Conservation (phyloP, 2,888 invertebrate species). For the Idaea straminata region DNA sequence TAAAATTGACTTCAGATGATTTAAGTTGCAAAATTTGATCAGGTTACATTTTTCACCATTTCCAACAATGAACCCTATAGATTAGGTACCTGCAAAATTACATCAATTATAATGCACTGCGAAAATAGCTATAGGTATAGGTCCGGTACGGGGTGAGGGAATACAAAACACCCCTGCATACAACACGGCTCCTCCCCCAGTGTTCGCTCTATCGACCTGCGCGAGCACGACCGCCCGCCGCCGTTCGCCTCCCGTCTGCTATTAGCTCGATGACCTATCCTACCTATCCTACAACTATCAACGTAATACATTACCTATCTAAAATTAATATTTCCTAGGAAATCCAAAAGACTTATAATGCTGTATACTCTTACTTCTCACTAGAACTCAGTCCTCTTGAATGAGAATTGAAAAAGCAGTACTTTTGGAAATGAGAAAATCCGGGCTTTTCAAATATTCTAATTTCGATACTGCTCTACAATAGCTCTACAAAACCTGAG, state of each 20-base stretch:
- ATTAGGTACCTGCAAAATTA: neutral
- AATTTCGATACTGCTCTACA: no score
- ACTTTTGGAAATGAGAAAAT: no score
- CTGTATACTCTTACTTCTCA: no score
- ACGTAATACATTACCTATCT: constrained; percentile 36
- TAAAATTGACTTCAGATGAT: no score
- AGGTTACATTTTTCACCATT: neutral
- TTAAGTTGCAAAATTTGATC: neutral
- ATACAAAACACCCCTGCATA: constrained; percentile 65
- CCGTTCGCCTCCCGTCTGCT: constrained; percentile 46
- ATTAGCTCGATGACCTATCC: constrained; percentile 50
- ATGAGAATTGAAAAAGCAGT: no score
- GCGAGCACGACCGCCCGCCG: constrained; percentile 69
- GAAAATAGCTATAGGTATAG: constrained; percentile 49
- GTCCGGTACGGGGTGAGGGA: constrained; percentile 61
- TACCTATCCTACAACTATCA: constrained; percentile 7
- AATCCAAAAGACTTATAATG: no score
- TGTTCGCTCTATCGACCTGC: constrained; percentile 76
- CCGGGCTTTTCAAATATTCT: no score
- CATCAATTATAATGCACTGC: constrained; percentile 56
- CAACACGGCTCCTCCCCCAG: constrained; percentile 65
- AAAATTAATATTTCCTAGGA: no score
- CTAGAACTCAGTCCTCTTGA: no score
- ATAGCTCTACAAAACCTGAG: no score
- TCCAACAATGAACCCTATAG: neutral